phyloP scores from a whole-genome alignment of 2,888 invertebrate species.

The Cerastis leucographa region DNA sequence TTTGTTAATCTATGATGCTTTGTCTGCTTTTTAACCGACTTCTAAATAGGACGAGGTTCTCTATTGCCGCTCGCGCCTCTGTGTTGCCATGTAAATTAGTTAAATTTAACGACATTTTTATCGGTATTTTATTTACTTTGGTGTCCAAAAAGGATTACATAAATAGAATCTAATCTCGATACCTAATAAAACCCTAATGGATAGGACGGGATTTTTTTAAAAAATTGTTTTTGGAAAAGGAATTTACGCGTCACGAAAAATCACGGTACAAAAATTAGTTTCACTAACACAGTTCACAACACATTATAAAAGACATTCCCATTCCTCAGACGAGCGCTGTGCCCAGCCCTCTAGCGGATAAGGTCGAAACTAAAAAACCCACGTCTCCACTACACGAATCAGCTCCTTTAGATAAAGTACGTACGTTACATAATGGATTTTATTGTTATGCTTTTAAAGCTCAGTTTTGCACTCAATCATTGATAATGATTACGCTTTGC shows the following conservation, averaged over 20 bases:
- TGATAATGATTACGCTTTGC: not conserved
- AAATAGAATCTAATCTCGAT: no score
- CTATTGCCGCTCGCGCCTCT: no score
- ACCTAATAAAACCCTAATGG: no score
- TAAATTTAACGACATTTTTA: no score
- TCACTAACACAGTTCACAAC: not conserved
- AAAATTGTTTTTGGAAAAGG: not conserved
- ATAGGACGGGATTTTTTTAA: no score
- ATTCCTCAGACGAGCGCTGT: slow-evolving; percentile 19
- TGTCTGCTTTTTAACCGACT: not conserved
- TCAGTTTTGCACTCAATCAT: not conserved
- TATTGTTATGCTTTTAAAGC: not conserved
- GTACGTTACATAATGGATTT: slow-evolving; percentile 16
- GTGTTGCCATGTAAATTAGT: no score
- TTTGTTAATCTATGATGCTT: slow-evolving; percentile 2
- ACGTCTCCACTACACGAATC: slow-evolving; percentile 20
- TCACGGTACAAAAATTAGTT: not conserved
- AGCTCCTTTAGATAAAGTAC: slow-evolving; percentile 46
- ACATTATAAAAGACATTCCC: not conserved
- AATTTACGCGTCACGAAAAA: not conserved
- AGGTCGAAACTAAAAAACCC: slow-evolving; percentile 13
- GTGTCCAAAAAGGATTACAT: no score
- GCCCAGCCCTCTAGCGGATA: slow-evolving; percentile 9
- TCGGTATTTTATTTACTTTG: no score
- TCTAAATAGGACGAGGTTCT: no score